Conservation (phyloP, 1,140 invertebrate species). For the Alviniconcha marisindica region DNA sequence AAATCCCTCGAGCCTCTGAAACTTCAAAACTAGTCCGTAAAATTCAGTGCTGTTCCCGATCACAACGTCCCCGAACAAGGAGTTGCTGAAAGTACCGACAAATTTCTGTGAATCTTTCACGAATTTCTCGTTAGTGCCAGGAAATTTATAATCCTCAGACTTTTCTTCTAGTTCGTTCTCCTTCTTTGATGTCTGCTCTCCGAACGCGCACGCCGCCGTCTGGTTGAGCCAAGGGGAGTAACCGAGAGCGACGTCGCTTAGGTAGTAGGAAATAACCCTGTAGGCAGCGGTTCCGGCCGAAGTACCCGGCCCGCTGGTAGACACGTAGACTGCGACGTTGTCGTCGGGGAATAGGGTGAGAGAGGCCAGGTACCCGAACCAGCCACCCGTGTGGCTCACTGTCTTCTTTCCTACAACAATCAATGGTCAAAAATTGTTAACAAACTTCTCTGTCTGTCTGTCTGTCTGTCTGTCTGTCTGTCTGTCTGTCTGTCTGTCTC, state of each 20-base stretch:
- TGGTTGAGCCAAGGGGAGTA: conserved; percentile 25
- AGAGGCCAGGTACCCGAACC: background rate
- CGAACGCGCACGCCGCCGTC: background rate
- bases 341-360: background rate
- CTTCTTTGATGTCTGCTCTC: background rate
- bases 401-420: background rate
- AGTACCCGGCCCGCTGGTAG: background rate
- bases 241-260: conserved; percentile 18
- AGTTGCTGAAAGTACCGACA: background rate
- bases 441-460: too few species aligned
- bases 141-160: too few species aligned
- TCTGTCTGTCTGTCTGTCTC: background rate
- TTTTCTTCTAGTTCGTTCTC: background rate
- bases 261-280: conserved; percentile 11
- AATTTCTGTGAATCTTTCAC: background rate
- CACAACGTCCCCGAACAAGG: background rate
- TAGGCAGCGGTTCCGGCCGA: background rate
- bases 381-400: conserved; percentile 10
- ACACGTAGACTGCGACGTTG: conserved; percentile 2
- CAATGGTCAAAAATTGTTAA: conserved; percentile 2
- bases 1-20: background rate
- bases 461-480: background rate
- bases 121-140: background rate
- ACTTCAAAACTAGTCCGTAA: background rate
- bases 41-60: background rate